Conservation (phyloP, 2,113 vertebrate species). For the Dromiciops gliroides region DNA sequence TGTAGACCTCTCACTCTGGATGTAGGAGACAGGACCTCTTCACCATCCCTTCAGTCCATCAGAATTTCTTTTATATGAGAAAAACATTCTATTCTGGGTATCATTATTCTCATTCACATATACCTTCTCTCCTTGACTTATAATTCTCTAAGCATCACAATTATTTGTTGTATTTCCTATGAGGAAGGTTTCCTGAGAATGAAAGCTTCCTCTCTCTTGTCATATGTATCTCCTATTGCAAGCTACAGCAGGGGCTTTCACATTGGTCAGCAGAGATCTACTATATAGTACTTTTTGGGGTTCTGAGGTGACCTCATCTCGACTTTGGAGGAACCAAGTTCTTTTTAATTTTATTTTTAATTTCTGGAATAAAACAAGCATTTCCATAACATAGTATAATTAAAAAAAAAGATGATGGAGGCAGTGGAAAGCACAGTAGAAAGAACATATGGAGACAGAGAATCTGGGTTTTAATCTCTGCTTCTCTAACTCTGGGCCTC, state of each 20-base stretch:
- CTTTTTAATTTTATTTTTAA: background rate
- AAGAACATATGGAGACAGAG: background rate
- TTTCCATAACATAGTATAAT: background rate
- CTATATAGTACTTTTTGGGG: background rate
- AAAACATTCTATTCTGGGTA: rapidly evolving
- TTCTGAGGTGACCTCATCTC: background rate
- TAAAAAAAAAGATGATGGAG: background rate
- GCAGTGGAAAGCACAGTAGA: background rate
- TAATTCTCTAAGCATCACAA: no score
- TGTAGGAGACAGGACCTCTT: background rate
- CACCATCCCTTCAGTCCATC: background rate
- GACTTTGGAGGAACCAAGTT: background rate
- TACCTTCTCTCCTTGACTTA: background rate
- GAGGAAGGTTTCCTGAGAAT: background rate
- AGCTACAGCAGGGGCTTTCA: background rate
- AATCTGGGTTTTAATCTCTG: background rate
- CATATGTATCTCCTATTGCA: background rate
- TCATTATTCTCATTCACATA: background rate
- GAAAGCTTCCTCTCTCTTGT: background rate
- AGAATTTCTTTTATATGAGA: background rate
- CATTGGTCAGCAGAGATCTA: background rate
- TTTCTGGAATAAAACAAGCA: background rate
- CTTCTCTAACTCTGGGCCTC: background rate
- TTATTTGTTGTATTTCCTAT: background rate
- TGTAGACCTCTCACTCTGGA: background rate